A percentile compares a stretch with the other conserved stretches of the same genome.
Evolutionary conservation across 37 sponge, comb jelly and placozoan genomes (phyloP).

Genomic region (Halisarca cf. caerulea): DNA sequence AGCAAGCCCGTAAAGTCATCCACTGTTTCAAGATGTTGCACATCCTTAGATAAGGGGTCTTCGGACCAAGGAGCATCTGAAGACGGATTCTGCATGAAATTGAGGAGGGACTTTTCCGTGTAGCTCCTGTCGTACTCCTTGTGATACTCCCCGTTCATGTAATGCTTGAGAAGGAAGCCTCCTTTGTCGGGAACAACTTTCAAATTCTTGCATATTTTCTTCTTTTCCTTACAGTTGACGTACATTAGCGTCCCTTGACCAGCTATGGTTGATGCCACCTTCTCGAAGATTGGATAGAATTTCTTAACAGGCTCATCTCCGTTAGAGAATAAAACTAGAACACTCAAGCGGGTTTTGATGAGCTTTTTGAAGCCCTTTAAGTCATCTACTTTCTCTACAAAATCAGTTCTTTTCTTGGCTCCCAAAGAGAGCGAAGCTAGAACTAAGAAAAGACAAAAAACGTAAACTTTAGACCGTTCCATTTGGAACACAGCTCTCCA

Average conservation of each 20-base stretch:
- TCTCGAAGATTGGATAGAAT: constrained; percentile 52
- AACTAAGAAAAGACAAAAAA: too few species aligned
- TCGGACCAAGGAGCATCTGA: constrained; percentile 93
- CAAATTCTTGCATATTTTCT: constrained; percentile 86
- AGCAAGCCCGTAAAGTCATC: constrained; percentile 58
- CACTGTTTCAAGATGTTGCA: constrained; percentile 65
- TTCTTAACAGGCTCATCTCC: constrained; percentile 27
- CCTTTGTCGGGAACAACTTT: constrained; percentile 43
- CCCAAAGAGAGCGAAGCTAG: background rate
- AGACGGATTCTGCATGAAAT: constrained; percentile 82
- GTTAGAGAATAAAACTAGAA: constrained; percentile 66
- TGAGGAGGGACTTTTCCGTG: constrained; percentile 56
- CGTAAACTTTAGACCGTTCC: too few species aligned
- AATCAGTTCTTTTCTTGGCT: background rate
- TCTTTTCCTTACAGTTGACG: constrained; percentile 78
- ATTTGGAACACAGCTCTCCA: too few species aligned
- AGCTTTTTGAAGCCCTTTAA: constrained; percentile 88
- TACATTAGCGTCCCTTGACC: constrained; percentile 78
- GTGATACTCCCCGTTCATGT: constrained; percentile 81
- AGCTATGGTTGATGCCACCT: constrained; percentile 54
- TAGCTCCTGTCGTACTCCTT: constrained; percentile 89
- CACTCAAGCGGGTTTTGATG: constrained; percentile 71
- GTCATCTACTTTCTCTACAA: constrained; percentile 55
- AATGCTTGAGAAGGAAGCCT: constrained; percentile 72
- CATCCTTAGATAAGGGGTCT: constrained; percentile 76